Percentiles rank a stretch among this genome's conserved stretches.
These are phyloP conservation scores for Platyrinchus mystaceus DNA, from an alignment of 2,797 vertebrate genomes.

Conservation along the genomic window DNA sequence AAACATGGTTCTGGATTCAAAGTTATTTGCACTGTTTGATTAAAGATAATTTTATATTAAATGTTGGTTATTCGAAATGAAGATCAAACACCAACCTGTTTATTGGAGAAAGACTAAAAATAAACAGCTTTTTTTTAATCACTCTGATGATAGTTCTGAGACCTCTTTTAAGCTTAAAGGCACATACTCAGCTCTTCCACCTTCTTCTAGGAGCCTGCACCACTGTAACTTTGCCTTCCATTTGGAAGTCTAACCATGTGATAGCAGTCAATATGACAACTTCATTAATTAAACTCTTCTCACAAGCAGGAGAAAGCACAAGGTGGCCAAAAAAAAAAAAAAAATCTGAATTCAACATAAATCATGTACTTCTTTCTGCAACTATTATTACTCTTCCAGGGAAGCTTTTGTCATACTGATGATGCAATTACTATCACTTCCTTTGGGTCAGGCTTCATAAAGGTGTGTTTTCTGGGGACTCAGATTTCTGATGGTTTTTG, in stretches of 20 bases:
- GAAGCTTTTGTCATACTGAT: not conserved
- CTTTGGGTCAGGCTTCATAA: not conserved
- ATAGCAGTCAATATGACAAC: not conserved
- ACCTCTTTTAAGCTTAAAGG: not conserved
- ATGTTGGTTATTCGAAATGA: not conserved
- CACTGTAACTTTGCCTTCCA: not conserved
- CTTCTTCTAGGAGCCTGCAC: not conserved
- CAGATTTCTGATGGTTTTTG: not conserved
- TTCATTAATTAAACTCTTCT: not conserved
- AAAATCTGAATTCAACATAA: not conserved
- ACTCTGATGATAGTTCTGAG: not conserved
- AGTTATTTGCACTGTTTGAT: not conserved
- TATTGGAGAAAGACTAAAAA: not conserved
- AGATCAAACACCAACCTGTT: not conserved
- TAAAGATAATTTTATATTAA: not conserved
- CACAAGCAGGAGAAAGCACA: not conserved
- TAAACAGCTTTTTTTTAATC: not conserved
- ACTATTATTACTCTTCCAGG: not conserved
- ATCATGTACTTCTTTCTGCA: not conserved
- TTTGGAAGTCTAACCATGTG: not conserved
- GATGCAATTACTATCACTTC: not conserved
- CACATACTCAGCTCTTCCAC: not conserved
- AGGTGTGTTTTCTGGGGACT: not conserved
- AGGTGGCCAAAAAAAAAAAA: not conserved
- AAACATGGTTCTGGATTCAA: not conserved